Base-by-base conservation (phyloP, 2,113 vertebrate species). In the Aphyosemion australe region DNA sequence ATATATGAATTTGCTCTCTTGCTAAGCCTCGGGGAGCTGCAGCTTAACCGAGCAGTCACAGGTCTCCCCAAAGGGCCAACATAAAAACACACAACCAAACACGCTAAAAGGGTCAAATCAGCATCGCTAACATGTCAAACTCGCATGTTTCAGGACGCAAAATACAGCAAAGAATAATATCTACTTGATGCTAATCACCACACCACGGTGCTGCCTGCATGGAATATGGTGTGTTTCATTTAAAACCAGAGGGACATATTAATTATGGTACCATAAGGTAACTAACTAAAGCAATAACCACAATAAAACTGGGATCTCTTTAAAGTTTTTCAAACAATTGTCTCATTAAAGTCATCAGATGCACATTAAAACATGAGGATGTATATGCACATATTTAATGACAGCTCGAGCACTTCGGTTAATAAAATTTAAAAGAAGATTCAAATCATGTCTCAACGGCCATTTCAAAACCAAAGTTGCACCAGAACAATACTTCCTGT, bases 361-460 rank as follows among this genome's bases (percentile, higher is more conserved):
- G 48, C 60, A 19, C 46, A 57, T 70, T 78, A 71, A 84, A 78
- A 54, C 52, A 82, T 58, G 61, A 72, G 64, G 21, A 56, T 19
- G 19, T 57, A 60, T 26, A 72, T 64, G 54, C 53, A 61, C 56
- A 74, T 39, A 52, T 72, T 76, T 74, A 66, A 72, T 59, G 34
- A 68, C 49, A 72, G 65, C 58, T 73, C 43, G 47, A 61, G 64
- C 39, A 63, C 56, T 51, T 26, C 34, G 42, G 61, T 84, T 79
- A 53, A 62, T 69, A 53, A 74, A 73, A 52, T 26, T 42, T 72
- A 74, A 56, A 53, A 64, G 20, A 59, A 71, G 21, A 53, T 66
- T 26, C 26, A 26, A 26, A 74, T 73, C 49, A 37, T 72, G 65
- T 63, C 26, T 2, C 26, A 26, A 26, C 26, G 26, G 26, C 26